phyloP scores from a whole-genome alignment of 2,888 invertebrate species.

The Leucozona laternaria region DNA sequence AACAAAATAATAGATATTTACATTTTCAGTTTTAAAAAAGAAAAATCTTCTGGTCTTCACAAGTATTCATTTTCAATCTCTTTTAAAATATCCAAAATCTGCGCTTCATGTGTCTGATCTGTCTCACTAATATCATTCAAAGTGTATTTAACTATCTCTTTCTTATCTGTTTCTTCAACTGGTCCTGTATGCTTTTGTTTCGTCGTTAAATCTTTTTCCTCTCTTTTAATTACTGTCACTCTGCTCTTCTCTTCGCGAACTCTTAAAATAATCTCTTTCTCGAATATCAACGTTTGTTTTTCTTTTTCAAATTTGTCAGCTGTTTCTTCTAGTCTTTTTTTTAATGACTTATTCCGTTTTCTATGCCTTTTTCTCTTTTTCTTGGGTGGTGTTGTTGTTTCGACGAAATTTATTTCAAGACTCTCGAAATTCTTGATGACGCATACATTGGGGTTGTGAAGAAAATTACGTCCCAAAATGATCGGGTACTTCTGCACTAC shows the following conservation, averaged over 20 bases:
- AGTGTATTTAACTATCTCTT: neutral
- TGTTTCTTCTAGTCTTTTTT: neutral
- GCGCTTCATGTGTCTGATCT: neutral
- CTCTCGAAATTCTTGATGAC: slow-evolving; percentile 1
- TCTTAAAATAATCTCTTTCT: neutral
- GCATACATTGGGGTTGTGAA: slow-evolving; percentile 36
- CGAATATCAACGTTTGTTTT: too few relatives aligned
- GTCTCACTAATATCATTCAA: neutral
- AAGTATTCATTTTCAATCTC: neutral
- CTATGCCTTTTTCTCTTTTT: neutral
- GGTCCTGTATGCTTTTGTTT: neutral
- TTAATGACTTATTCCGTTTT: neutral
- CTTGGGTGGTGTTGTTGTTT: neutral
- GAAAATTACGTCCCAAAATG: slow-evolving; percentile 50
- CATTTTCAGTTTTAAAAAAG: too few relatives aligned
- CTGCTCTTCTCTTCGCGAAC: neutral
- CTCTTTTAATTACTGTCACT: neutral
- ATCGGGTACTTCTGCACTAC: slow-evolving; percentile 18
- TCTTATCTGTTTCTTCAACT: neutral
- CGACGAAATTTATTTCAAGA: slow-evolving; percentile 33
- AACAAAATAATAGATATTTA: too few relatives aligned
- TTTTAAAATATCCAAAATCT: neutral
- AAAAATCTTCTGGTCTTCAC: neutral
- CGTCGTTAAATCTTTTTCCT: rapidly evolving
- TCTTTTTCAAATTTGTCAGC: neutral